A percentile compares a stretch with the other conserved stretches of the same genome.
Evolutionary conservation across 2,797 vertebrate species (phyloP).

Genomic region (Thalassophryne amazonica): DNA sequence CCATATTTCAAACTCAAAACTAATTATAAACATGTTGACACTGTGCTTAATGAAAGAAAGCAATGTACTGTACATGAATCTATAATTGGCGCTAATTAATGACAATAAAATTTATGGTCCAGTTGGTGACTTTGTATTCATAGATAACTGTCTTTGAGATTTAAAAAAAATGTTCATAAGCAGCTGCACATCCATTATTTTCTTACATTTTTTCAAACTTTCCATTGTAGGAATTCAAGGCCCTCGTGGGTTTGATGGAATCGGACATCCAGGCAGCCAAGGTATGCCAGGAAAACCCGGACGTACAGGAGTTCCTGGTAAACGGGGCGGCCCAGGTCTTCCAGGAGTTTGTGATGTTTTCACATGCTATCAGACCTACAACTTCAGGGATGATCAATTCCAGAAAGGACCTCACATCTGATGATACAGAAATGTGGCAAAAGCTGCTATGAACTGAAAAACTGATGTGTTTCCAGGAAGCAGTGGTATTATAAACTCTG

Average conservation of each 20-base stretch:
- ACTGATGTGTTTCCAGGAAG: slow-evolving; percentile 1
- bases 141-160: too few relatives aligned
- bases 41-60: too few relatives aligned
- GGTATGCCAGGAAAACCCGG: slow-evolving; percentile 77
- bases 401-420: slow-evolving; percentile 83
- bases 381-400: slow-evolving; percentile 77
- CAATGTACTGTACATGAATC: too few relatives aligned
- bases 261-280: slow-evolving; percentile 71
- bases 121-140: neutral
- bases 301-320: slow-evolving; percentile 69
- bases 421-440: slow-evolving; percentile 3
- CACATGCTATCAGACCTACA: slow-evolving; percentile 78
- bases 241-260: slow-evolving; percentile 74
- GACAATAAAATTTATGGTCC: slow-evolving; percentile 1
- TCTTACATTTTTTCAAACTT: neutral
- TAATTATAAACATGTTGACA: too few relatives aligned
- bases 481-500: slow-evolving; percentile 36
- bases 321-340: slow-evolving; percentile 68
- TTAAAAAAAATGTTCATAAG: too few relatives aligned
- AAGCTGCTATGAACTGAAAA: slow-evolving; percentile 7
- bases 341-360: slow-evolving; percentile 80
- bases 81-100: neutral
- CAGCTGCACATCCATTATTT: too few relatives aligned
- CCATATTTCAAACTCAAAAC: too few relatives aligned
- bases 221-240: slow-evolving; percentile 72